These are phyloP conservation scores for Cygnus olor DNA, from an alignment of 2,797 vertebrate species.

Conservation along the genomic window DNA sequence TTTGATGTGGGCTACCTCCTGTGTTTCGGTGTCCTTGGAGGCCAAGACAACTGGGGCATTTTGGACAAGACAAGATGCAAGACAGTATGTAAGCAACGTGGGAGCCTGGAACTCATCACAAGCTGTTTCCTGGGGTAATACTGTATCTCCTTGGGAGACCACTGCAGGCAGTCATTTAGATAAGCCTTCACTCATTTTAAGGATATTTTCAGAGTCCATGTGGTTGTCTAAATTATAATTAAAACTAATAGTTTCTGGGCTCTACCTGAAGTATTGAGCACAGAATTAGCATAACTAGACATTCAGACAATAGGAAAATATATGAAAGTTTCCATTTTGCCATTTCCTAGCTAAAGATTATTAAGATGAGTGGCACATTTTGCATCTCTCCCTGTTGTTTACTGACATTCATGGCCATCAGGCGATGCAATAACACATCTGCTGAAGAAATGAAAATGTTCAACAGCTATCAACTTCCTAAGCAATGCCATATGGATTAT, in stretches of 20 bases:
- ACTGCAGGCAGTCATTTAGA: neutral
- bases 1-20: neutral
- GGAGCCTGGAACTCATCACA: neutral
- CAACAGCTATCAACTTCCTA: neutral
- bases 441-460: neutral
- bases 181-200: neutral
- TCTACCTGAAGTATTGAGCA: neutral
- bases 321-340: neutral
- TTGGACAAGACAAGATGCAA: neutral
- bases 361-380: neutral
- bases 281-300: neutral
- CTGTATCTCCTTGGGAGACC: neutral
- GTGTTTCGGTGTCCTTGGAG: neutral
- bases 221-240: neutral
- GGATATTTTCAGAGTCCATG: neutral
- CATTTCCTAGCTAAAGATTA: neutral
- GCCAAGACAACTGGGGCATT: neutral
- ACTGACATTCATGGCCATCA: neutral
- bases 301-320: neutral
- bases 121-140: neutral
- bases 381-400: neutral
- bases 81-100: neutral
- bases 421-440: neutral
- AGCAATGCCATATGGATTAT: neutral
- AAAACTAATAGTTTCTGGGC: neutral